phyloP scores from a whole-genome alignment of 1,140 invertebrate species.

The Palaemon carinicauda region DNA sequence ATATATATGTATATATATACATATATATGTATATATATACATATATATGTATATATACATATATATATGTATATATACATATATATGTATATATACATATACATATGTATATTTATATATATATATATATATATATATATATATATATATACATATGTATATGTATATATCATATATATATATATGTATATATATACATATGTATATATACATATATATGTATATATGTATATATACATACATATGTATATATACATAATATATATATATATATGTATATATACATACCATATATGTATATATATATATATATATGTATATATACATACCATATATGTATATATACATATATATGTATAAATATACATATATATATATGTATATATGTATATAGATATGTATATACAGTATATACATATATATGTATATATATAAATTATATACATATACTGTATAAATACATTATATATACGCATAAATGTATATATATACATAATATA shows the following conservation, averaged over 20 bases:
- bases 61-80: background rate
- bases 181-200: background rate
- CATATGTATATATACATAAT: background rate
- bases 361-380: background rate
- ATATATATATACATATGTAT: background rate
- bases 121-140: background rate
- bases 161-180: background rate
- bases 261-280: background rate
- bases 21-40: too few relatives aligned
- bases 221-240: background rate
- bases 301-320: background rate
- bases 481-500: too few relatives aligned
- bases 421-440: too few relatives aligned
- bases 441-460: too few relatives aligned
- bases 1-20: too few relatives aligned
- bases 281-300: background rate
- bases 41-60: too few relatives aligned
- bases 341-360: background rate
- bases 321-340: background rate
- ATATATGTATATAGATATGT: too few relatives aligned
- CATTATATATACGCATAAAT: too few relatives aligned
- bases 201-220: background rate
- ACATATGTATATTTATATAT: background rate
- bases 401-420: too few relatives aligned
- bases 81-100: background rate